A percentile compares a stretch with the other conserved stretches of the same genome.
Conservation (phyloP, 1,140 invertebrate species). For the Lycorma delicatula region DNA sequence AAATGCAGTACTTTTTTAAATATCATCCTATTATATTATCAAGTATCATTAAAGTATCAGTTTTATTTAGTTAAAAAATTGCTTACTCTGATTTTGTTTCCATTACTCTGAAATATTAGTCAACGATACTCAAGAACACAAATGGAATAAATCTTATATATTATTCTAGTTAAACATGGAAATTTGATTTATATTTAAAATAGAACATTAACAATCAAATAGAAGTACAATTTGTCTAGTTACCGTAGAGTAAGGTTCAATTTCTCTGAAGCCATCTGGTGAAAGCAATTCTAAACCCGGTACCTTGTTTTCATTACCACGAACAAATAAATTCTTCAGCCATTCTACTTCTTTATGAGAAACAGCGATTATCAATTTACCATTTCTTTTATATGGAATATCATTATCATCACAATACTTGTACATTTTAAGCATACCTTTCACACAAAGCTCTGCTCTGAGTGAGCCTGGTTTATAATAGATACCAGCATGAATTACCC, state of each 20-base stretch:
- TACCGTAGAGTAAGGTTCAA: not conserved
- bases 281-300: not conserved
- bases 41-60: too few relatives aligned
- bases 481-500: slow-evolving; percentile 85
- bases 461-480: not conserved
- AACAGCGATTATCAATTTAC: not conserved
- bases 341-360: not conserved
- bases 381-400: not conserved
- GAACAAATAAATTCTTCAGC: not conserved
- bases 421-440: not conserved
- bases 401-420: not conserved
- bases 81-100: too few relatives aligned
- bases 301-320: not conserved
- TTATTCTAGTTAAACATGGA: too few relatives aligned
- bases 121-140: too few relatives aligned
- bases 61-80: too few relatives aligned
- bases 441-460: not conserved
- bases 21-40: too few relatives aligned
- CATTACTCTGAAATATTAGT: too few relatives aligned
- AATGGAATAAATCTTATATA: too few relatives aligned
- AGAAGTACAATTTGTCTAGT: not conserved
- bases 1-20: too few relatives aligned
- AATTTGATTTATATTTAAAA: too few relatives aligned
- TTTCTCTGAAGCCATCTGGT: not conserved
- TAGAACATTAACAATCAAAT: too few relatives aligned